Evolutionary conservation across 2,113 vertebrate genomes (phyloP), one percentile per base, ranked within the genome.

Genomic region (Lates calcarifer): DNA sequence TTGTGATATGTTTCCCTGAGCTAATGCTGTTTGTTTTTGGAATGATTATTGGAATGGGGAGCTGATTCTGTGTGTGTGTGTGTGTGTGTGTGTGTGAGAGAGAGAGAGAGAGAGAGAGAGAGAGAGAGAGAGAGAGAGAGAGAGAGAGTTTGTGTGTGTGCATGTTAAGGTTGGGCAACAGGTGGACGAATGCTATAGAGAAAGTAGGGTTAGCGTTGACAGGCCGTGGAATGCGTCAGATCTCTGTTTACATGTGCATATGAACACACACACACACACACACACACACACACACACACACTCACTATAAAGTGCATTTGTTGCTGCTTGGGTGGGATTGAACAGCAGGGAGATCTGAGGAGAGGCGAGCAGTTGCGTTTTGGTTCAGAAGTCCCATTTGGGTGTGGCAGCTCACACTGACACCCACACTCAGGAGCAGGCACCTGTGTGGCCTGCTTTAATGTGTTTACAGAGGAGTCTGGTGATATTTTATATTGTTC

Each of bases 271-370:
- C 89, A 80, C 63, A 69, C 55, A 86, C 64, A 70, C 63, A 79
- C 57, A 75, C 64, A 73, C 69, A 69, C 74, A 81, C 62, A 67
- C 76, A 74, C 69, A 69, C 84, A 81, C 68, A 82, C 66, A 86
- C 78, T 61, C 60, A 39, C 65, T n/a, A 7, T 57, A 39, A 47
- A 49, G 60, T 88, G 81, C 92, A 90, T 90, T 89, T 93, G 92
- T 82, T 82, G 80, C 91, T 75, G 83, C 87, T 56, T 94, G 94
- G 92, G 93, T 94, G 94, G 90, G 91, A 92, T 89, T 26, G 83
- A 87, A 82, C 91, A 92, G 84, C 84, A 91, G 90, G 88, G 82
- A 93, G 87, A 92, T 91, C 87, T 92, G 60, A 91, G 81, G 68
- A 43, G 78, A 80, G 67, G 82, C 41, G 55, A 90, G 82, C 90